A percentile compares a stretch with the other conserved stretches of the same genome.
Evolutionary conservation across 1,140 invertebrate species (phyloP).

Genomic region (Littorina saxatilis): DNA sequence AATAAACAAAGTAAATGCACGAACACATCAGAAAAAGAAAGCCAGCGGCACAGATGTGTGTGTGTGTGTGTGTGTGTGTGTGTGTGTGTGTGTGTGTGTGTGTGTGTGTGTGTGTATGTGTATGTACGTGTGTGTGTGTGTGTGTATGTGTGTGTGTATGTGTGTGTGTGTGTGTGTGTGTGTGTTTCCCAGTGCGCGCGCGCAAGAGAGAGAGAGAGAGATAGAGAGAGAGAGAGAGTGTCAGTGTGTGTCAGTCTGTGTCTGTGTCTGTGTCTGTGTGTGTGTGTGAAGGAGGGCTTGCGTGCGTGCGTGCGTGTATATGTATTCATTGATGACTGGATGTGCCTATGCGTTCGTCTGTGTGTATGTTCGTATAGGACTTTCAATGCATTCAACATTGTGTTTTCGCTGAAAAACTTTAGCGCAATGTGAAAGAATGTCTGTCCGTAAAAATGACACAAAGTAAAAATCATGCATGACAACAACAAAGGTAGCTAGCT

Average conservation of each 20-base stretch:
- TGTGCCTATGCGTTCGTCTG: not conserved
- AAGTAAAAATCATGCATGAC: too few relatives aligned
- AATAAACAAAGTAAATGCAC: too few relatives aligned
- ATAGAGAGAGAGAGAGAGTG: not conserved
- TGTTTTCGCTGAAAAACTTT: not conserved
- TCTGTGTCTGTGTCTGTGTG: not conserved
- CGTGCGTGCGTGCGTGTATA: not conserved
- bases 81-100: not conserved
- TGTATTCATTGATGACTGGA: not conserved
- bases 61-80: too few relatives aligned
- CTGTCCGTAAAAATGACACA: not conserved
- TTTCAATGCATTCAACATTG: not conserved
- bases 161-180: not conserved
- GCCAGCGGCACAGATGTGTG: too few relatives aligned
- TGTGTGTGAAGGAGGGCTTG: not conserved
- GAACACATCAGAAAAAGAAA: too few relatives aligned
- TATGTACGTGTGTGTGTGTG: not conserved
- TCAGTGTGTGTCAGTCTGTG: not conserved
- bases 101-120: not conserved
- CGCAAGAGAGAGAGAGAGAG: not conserved
- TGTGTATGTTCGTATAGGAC: not conserved
- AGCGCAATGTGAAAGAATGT: not conserved
- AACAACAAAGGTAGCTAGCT: too few relatives aligned
- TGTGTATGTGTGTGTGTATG: not conserved
- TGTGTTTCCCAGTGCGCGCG: not conserved